These are phyloP conservation scores for Polyommatus iphigenia DNA, from an alignment of 2,888 invertebrate genomes.

Conservation along the genomic window DNA sequence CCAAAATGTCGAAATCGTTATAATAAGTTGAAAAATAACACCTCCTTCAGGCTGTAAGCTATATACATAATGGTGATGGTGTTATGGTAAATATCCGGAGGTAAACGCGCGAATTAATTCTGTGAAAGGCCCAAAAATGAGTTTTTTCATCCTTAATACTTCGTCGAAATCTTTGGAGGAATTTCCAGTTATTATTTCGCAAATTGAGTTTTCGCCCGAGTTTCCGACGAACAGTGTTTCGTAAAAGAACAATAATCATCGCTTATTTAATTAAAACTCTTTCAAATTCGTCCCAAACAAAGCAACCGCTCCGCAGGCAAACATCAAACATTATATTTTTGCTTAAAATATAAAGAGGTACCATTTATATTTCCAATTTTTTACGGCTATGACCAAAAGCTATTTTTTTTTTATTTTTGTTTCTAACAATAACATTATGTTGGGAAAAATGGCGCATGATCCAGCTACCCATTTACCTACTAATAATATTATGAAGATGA, in stretches of 20 bases:
- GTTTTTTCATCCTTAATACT: constrained; percentile 4
- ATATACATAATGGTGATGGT: background rate
- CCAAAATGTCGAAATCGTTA: no score
- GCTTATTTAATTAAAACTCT: constrained; percentile 27
- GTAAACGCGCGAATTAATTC: constrained; percentile 17
- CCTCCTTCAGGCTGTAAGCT: background rate
- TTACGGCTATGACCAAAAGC: background rate
- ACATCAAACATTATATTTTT: constrained; percentile 26
- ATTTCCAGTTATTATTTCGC: constrained; percentile 32
- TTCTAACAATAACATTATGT: no score
- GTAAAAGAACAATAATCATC: constrained; percentile 29
- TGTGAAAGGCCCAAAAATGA: background rate
- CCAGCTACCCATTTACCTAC: no score
- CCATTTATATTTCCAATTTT: background rate
- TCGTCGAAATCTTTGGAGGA: constrained; percentile 17
- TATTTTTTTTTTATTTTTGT: background rate
- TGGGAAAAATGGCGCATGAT: no score
- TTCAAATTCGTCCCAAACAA: constrained; percentile 19
- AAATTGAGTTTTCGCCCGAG: constrained; percentile 33
- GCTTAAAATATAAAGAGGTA: background rate
- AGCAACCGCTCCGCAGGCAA: constrained; percentile 17
- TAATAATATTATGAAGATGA: no score
- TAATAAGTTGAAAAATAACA: background rate
- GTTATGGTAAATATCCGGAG: constrained; percentile 11
- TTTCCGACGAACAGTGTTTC: constrained; percentile 30